Base-by-base conservation (phyloP, 2,797 vertebrate species). In the Eidolon dupreanum region DNA sequence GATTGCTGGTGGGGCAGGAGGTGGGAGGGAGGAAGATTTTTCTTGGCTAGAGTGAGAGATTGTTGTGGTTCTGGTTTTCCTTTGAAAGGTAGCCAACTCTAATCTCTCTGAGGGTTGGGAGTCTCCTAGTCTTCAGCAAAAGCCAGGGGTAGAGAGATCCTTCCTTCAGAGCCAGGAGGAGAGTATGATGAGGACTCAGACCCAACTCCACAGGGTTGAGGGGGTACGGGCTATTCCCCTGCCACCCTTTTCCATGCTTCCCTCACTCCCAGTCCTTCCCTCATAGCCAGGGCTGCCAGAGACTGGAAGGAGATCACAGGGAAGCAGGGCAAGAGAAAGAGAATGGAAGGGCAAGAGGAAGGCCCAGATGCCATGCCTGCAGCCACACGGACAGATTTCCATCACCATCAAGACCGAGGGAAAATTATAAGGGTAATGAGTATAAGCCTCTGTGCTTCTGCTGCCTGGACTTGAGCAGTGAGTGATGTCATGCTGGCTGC, bases 381-480 rank as follows among this genome's bases (percentile, higher is more conserved):
- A 82, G 96, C 97, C 97, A 90, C 90, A 94, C 33, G 38, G 75
- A 63, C 95, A 94, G 93, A 87, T 97, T 93, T 95, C 33, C 97
- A 84, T 36, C 31, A 78, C 96, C 96, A 66, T 92, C 78, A 93
- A 96, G 96, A 93, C 10, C 0, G 81, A 98, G 97, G 96, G 96
- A 96, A 91, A 96, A 75, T 84, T 28, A 10, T 75, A 55, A 9
- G 26, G 46, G 97, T 97, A 90, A 98, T 85, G 98, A 97, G 97
- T 78, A 33, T 83, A 88, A 3, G 2, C 57, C 7, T 51, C 83
- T 10, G 78, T 46, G 31, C 20, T 4, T 49, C 84, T 31, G n/a
- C 85, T 24, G 63, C 74, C 15, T 53, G 59, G 94, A 73, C 86
- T 63, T 59, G 92, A 96, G 79, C 88, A 71, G 92, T 75, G 24